Evolutionary conservation across 2,113 vertebrate species (phyloP), one percentile per base, ranked within the genome.

Genomic region (Pomatostomus ruficeps): DNA sequence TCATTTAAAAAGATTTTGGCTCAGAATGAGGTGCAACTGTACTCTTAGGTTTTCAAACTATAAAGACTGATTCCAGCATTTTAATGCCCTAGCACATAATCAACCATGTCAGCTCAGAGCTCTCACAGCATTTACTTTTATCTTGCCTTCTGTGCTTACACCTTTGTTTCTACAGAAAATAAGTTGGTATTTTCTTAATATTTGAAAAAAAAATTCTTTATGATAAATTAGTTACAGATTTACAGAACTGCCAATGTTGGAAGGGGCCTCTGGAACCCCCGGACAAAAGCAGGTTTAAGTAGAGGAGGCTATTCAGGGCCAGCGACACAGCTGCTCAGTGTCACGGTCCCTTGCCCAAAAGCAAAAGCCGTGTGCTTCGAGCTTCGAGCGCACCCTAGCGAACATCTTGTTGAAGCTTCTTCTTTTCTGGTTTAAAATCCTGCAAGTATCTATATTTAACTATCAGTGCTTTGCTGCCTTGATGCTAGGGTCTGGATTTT

Each of bases 331-430:
- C 2, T 6, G 59, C 59, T 43, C 42, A 1, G 35, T 1, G 75
- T 15, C 83, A 21, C 5, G 0, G 29, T 3, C 40, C 71, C 10
- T 0, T 12, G 31, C 54, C 26, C 26, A 19, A 5, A 59, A 33
- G 49, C 5, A 1, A 75, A 43, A 85, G 15, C 25, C 28, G 0
- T 0, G 74, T 49, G 59, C 85, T 57, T 88, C 0, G 49, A 96
- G 59, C 85, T 57, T 88, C 0, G 49, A 96, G 90, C 85, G 82
- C 95, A 8, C 93, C 58, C 96, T 97, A 90, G 90, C 22, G 94
- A 80, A 73, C 74, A 57, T 10, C 24, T 49, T 13, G 11, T 0
- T 13, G 29, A 82, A 79, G n/a, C 2, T 3, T 46, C 29, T 63
- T 54, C 74, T 36, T 23, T 33, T 15, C 67, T 14, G 19, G 6